Evolutionary conservation across 2,888 invertebrate genomes (phyloP), one percentile per base, ranked within the genome.

Genomic region (Bombylius discolor): DNA sequence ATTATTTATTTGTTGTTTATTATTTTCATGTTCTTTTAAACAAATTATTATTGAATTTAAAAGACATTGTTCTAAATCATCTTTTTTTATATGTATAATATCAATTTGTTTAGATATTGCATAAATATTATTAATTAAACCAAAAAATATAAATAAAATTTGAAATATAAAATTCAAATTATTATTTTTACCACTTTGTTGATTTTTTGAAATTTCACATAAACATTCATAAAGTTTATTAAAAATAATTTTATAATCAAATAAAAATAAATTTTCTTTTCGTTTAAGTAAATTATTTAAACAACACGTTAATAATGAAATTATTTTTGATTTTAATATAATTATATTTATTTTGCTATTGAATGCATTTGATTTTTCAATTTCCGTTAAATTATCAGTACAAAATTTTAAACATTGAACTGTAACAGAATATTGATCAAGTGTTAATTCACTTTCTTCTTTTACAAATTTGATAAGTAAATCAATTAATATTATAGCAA

Each of bases 351-450:
- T 51, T 0, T 53, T 56, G 3, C 23, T 23, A 2, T 61, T 60
- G 51, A 63, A 62, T 45, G 65, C 63, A 50, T 45, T 55, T 33
- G 49, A 50, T 5, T 51, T 36, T 45, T 60, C 60, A 14, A 61
- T 58, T 52, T 58, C 56, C 47, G 62, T 62, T 14, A 73, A 62
- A 52, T 67, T 65, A 1, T 73, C 69, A 8, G 73, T 59, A 0
- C 67, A 67, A 61, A 74, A 74, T 47, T 69, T 66, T 56, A 74
- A 65, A 39, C 68, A 66, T 1, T 67, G 63, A 8, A 70, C 63
- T 45, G 69, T 70, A 7, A 66, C 63, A 5, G 68, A 68, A 50
- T 67, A 64, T 51, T 66, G 63, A 33, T 63, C 63, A 5, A 72
- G 60, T 34, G 63, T 60, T 32, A 66, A 55, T 39, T 58, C 66